Evolutionary conservation across 2,113 vertebrate genomes (phyloP).

Genomic region (Clarias batrachus): DNA sequence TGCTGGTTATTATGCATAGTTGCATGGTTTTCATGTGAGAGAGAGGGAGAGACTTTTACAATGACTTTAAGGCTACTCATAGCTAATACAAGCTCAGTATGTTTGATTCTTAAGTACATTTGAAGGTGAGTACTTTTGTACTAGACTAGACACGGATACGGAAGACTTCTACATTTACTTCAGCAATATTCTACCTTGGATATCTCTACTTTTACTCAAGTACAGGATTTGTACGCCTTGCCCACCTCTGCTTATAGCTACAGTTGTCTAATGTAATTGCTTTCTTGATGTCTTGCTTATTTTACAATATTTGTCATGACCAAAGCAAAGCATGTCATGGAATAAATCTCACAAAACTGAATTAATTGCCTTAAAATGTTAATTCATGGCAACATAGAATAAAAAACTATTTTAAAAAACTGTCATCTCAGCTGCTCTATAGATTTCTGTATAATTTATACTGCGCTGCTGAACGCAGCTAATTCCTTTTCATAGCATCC

Average conservation of each 20-base stretch:
- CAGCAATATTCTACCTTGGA: too few species aligned
- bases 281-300: background rate
- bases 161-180: too few species aligned
- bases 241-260: background rate
- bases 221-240: too few species aligned
- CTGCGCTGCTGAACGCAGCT: background rate
- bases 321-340: background rate
- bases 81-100: too few species aligned
- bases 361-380: background rate
- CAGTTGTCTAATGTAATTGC: background rate
- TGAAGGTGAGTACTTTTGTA: too few species aligned
- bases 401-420: background rate
- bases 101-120: too few species aligned
- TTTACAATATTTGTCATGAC: background rate
- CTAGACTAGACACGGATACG: too few species aligned
- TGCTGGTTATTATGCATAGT: too few species aligned
- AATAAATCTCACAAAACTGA: background rate
- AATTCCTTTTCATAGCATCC: background rate
- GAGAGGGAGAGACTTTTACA: too few species aligned
- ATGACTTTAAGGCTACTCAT: too few species aligned
- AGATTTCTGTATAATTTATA: background rate
- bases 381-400: background rate
- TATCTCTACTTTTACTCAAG: too few species aligned
- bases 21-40: too few species aligned
- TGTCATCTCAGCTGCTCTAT: conserved; percentile 2